Base-by-base conservation (phyloP, 2,113 vertebrate species). In the Zingel zingel region DNA sequence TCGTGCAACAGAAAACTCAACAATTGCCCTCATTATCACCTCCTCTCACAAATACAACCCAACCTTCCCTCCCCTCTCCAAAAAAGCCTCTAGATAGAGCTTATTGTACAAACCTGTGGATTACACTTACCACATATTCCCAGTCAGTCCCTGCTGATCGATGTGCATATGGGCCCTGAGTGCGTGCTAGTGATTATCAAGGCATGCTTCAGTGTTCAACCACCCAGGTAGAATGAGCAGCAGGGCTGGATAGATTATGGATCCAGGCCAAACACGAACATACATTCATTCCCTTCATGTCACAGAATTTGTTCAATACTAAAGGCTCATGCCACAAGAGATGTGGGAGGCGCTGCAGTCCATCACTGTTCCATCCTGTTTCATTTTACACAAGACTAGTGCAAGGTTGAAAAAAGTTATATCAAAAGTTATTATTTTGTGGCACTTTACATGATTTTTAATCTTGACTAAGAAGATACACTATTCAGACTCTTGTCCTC, bases 121-220 rank as follows among this genome's bases (percentile, higher is more conserved):
- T 2, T 61, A 59, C 61, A 48, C 77, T 69, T 7, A 50, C 8
- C 67, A 73, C 21, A 61, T 51, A 81, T 54, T 14, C 74, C n/a
- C n/a, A n/a, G n/a, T n/a, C 74, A 47, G 48, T 51, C 65, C n/a
- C n/a, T 1, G 1, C 66, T 61, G 79, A 83, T 86, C 66, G 25
- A 79, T 88, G 62, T 19, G 36, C 62, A 47, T 62, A 27, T 7
- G 33, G 50, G 33, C 51, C 27, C 12, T 5, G 27, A 74, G 67
- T 43, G 68, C 27, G 21, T 50, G 33, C 18, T 51, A 9, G 43
- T 74, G 77, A 75, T 86, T 80, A 71, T 58, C 71, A 69, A 88
- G 72, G 54, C 72, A 61, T 19, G 54, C 51, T 43, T 19, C 13
- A 30, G 30, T 63, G 78, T 62, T 69, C 63, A 82, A 15, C 62